Conservation (phyloP, 2,113 vertebrate genomes). For the Terrapene triunguis region DNA sequence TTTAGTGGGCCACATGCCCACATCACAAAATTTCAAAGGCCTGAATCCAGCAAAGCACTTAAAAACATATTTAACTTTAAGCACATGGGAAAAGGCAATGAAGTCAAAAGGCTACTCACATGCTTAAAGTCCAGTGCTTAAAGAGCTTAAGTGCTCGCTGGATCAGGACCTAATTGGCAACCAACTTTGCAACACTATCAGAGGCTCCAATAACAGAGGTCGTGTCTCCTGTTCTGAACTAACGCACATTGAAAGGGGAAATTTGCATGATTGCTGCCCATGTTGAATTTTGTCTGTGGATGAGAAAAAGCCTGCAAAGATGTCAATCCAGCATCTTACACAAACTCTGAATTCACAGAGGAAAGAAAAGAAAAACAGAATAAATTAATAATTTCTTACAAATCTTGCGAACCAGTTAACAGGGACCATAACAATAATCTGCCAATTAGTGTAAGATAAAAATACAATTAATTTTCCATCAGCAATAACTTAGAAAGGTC, state of each 20-base stretch:
- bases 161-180: neutral
- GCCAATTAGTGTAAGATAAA: neutral
- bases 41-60: neutral
- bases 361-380: neutral
- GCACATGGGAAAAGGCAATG: neutral
- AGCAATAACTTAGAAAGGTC: neutral
- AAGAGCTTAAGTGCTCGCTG: neutral
- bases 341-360: neutral
- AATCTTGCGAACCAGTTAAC: neutral
- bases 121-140: neutral
- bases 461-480: neutral
- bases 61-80: neutral
- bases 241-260: neutral
- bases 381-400: neutral
- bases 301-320: neutral
- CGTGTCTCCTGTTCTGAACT: neutral
- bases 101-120: neutral
- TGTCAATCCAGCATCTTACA: neutral
- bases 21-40: neutral
- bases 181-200: neutral
- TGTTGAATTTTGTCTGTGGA: neutral
- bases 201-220: neutral
- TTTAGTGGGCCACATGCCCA: neutral
- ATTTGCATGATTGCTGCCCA: neutral
- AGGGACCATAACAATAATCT: neutral